phyloP scores from a whole-genome alignment of 2,888 invertebrate species.

The Tryphoninae sp. region DNA sequence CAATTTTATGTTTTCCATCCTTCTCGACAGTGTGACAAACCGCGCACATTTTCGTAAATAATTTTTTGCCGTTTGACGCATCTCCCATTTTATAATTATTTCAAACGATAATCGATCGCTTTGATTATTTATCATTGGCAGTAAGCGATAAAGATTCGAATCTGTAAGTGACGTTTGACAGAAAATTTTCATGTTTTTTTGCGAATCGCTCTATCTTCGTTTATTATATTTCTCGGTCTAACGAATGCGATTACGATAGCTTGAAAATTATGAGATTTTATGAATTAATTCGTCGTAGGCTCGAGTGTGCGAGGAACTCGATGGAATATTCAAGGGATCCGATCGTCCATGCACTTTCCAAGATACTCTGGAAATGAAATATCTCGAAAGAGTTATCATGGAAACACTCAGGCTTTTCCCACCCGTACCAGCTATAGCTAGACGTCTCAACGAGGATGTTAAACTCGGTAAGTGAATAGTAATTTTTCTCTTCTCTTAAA shows the following conservation, averaged over 20 bases:
- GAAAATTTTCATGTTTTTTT: constrained; percentile 41
- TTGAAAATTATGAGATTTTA: neutral
- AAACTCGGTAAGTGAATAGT: constrained; percentile 84
- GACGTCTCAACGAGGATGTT: constrained; percentile 88
- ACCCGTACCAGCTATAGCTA: constrained; percentile 90
- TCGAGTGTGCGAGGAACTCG: constrained; percentile 88
- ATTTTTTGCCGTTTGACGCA: constrained; percentile 86
- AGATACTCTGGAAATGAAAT: constrained; percentile 93
- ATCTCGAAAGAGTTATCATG: constrained; percentile 90
- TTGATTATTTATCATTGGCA: constrained; percentile 13
- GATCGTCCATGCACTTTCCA: constrained; percentile 90
- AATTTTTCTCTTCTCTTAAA: neutral
- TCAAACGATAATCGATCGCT: constrained; percentile 13
- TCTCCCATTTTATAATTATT: constrained; percentile 82
- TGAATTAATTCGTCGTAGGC: constrained; percentile 77
- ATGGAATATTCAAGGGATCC: constrained; percentile 89
- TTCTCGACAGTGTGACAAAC: constrained; percentile 87
- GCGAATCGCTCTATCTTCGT: constrained; percentile 2
- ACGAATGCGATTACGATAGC: neutral
- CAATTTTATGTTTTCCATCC: constrained; percentile 86
- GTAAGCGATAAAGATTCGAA: constrained; percentile 8
- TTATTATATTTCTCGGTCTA: constrained; percentile 1
- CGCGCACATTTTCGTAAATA: constrained; percentile 86
- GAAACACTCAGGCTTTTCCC: constrained; percentile 91
- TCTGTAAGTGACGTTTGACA: constrained; percentile 40